These are phyloP conservation scores for Stigmatopora argus DNA, from an alignment of 2,113 vertebrate species.

Conservation along the genomic window DNA sequence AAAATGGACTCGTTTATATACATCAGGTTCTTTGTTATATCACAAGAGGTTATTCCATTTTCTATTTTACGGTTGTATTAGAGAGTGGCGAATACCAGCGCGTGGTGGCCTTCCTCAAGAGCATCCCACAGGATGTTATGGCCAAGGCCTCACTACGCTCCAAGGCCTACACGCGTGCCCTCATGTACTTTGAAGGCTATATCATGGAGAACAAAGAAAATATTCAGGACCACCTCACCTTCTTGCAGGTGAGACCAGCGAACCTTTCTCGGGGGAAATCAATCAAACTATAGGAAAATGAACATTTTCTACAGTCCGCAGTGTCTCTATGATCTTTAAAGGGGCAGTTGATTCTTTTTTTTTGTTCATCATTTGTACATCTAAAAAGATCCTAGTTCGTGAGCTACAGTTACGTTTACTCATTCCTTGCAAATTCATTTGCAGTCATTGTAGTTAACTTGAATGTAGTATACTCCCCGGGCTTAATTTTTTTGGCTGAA, in stretches of 20 bases:
- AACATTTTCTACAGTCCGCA: too few relatives aligned
- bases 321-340: too few relatives aligned
- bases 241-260: conserved; percentile 81
- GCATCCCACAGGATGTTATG: conserved; percentile 89
- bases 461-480: background rate
- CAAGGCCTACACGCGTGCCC: conserved; percentile 93
- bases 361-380: too few relatives aligned
- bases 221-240: conserved; percentile 92
- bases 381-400: too few relatives aligned
- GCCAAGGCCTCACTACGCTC: conserved; percentile 92
- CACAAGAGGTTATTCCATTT: too few relatives aligned
- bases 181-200: conserved; percentile 97
- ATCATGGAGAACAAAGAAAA: conserved; percentile 91
- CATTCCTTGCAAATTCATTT: too few relatives aligned
- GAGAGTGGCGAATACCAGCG: conserved; percentile 83
- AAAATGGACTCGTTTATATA: too few relatives aligned
- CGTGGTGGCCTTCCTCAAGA: conserved; percentile 85
- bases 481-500: background rate
- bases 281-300: background rate
- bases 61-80: conserved; percentile 8
- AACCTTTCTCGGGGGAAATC: background rate
- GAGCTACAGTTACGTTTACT: too few relatives aligned
- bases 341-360: too few relatives aligned
- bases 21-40: too few relatives aligned
- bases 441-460: too few relatives aligned